Conservation (phyloP, 2,888 invertebrate species). For the Digitonthophagus gazella region DNA sequence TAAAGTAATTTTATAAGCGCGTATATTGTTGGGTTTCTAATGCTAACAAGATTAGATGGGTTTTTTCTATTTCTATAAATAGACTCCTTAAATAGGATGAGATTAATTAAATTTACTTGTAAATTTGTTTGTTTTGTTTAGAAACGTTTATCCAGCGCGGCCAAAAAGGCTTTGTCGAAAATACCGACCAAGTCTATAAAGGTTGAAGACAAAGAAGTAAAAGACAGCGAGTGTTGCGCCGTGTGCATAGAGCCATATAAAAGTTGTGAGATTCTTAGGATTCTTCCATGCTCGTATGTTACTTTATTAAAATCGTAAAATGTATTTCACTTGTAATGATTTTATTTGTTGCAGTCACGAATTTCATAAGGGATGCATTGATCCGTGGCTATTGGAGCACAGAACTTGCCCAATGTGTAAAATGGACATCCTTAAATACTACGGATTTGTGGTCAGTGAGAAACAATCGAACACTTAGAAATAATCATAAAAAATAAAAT, state of each 20-base stretch:
- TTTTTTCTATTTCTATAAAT: too few species aligned
- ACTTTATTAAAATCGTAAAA: constrained; percentile 8
- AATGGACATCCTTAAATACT: constrained; percentile 89
- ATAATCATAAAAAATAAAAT: too few species aligned
- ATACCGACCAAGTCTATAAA: constrained; percentile 89
- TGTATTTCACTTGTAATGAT: background rate
- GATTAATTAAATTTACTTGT: background rate
- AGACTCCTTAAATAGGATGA: too few species aligned
- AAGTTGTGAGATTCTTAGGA: constrained; percentile 80
- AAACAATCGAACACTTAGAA: constrained; percentile 41
- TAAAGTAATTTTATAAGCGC: background rate
- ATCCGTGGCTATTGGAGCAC: constrained; percentile 94
- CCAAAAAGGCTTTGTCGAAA: constrained; percentile 90
- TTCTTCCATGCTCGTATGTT: constrained; percentile 83
- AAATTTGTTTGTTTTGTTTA: constrained; percentile 48
- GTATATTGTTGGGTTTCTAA: too few species aligned
- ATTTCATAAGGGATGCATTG: constrained; percentile 94
- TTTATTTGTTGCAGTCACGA: constrained; percentile 69
- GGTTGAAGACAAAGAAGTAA: constrained; percentile 80
- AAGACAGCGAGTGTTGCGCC: constrained; percentile 89
- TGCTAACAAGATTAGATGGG: too few species aligned
- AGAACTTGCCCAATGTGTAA: constrained; percentile 97
- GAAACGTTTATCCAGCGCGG: constrained; percentile 88
- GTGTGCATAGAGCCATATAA: constrained; percentile 94
- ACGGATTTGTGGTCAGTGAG: constrained; percentile 79